phyloP scores from a whole-genome alignment of 2,113 vertebrate genomes.

The Misgurnus mizolepis region DNA sequence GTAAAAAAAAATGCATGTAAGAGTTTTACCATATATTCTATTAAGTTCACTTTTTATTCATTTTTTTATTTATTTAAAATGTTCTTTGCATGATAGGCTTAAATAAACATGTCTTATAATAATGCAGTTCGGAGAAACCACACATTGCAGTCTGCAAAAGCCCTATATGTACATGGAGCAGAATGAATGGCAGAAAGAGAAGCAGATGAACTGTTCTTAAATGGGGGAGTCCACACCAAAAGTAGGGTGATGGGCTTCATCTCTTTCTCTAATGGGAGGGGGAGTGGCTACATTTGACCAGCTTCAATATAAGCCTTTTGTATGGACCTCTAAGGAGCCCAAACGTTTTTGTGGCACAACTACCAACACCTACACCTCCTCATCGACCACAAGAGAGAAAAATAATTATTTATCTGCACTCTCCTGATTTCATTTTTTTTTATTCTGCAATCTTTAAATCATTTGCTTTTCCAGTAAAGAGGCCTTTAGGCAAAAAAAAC shows the following conservation, averaged over 20 bases:
- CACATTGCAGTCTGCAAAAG: neutral
- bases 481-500: constrained; percentile 64
- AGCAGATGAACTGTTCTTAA: constrained; percentile 49
- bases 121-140: neutral
- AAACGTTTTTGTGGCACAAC: constrained; percentile 73
- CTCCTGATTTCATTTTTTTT: constrained; percentile 28
- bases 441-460: neutral
- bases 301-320: constrained; percentile 78
- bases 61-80: neutral
- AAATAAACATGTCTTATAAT: neutral
- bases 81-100: neutral
- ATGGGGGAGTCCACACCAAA: constrained; percentile 59
- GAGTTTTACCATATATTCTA: no score
- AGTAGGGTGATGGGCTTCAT: constrained; percentile 67
- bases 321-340: constrained; percentile 68
- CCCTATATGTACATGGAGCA: neutral
- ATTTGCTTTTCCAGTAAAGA: constrained; percentile 71
- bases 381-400: constrained; percentile 46
- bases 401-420: constrained; percentile 22
- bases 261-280: constrained; percentile 60
- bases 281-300: constrained; percentile 72
- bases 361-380: constrained; percentile 54
- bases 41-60: neutral
- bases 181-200: neutral
- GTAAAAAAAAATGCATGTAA: no score